A percentile compares a stretch with the other conserved stretches of the same genome.
These are phyloP conservation scores for Nilaparvata lugens DNA, from an alignment of 1,140 invertebrate genomes.

Conservation along the genomic window DNA sequence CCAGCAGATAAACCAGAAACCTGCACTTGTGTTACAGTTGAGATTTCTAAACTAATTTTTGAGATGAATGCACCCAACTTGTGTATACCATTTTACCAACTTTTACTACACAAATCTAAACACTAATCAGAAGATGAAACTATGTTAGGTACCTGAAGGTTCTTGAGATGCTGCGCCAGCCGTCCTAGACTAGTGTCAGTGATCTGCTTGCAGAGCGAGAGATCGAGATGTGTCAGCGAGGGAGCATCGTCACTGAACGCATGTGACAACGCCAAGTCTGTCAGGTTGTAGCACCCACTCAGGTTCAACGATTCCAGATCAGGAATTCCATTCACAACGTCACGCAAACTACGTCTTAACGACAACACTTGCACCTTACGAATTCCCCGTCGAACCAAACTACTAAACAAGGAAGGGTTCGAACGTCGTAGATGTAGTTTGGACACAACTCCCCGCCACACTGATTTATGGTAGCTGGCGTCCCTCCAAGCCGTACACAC, in stretches of 20 bases:
- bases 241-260: conserved; percentile 66
- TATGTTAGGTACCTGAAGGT: conserved; percentile 48
- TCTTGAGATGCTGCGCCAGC: conserved; percentile 78
- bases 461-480: conserved; percentile 81
- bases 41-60: too few relatives aligned
- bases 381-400: conserved; percentile 78
- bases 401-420: conserved; percentile 73
- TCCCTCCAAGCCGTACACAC: conserved; percentile 85
- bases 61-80: too few relatives aligned
- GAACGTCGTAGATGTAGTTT: conserved; percentile 77
- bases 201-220: conserved; percentile 90
- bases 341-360: conserved; percentile 68
- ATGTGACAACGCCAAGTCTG: conserved; percentile 65
- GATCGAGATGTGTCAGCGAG: conserved; percentile 66
- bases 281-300: conserved; percentile 88
- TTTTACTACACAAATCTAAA: too few relatives aligned
- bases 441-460: conserved; percentile 88
- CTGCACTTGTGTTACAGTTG: too few relatives aligned
- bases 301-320: conserved; percentile 80
- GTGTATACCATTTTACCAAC: too few relatives aligned
- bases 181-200: conserved; percentile 73
- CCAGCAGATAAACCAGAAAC: too few relatives aligned
- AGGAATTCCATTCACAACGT: conserved; percentile 77
- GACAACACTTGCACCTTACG: conserved; percentile 82
- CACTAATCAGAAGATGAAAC: too few relatives aligned